These are phyloP conservation scores for Hyperopisus bebe DNA, from an alignment of 2,113 vertebrate species.

Conservation along the genomic window DNA sequence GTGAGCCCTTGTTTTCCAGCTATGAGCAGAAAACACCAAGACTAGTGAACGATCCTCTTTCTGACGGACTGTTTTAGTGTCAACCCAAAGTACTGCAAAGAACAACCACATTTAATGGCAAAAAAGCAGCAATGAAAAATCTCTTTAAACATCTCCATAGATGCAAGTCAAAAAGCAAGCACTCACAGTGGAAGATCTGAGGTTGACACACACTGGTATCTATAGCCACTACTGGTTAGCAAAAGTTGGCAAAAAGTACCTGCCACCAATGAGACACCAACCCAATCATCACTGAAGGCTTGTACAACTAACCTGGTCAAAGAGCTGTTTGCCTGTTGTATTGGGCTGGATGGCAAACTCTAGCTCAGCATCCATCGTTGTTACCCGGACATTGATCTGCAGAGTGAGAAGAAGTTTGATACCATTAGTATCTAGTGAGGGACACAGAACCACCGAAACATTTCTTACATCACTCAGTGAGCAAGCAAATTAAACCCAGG, in stretches of 20 bases:
- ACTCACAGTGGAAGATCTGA: not conserved
- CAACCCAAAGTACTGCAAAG: not conserved
- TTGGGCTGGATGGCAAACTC: slow-evolving; percentile 97
- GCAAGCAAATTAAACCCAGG: not conserved
- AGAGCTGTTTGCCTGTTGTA: slow-evolving; percentile 93
- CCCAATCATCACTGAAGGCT: not conserved
- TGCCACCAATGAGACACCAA: not conserved
- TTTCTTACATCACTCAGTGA: not conserved
- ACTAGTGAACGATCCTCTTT: not conserved
- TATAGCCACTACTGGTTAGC: not conserved
- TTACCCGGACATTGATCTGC: slow-evolving; percentile 92
- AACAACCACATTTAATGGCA: not conserved
- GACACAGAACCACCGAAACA: not conserved
- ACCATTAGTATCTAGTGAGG: not conserved
- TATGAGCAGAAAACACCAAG: not conserved
- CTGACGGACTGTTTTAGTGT: not conserved
- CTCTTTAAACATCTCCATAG: not conserved
- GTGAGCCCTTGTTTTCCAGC: not conserved
- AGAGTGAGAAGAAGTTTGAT: slow-evolving; percentile 18
- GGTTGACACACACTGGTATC: not conserved
- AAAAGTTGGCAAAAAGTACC: not conserved
- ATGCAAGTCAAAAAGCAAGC: not conserved
- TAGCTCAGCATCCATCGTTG: slow-evolving; percentile 96
- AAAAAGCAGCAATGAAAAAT: not conserved
- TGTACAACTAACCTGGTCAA: slow-evolving; percentile 76